Conservation (phyloP, 2,797 vertebrate genomes). For the Anabacerthia variegaticeps region DNA sequence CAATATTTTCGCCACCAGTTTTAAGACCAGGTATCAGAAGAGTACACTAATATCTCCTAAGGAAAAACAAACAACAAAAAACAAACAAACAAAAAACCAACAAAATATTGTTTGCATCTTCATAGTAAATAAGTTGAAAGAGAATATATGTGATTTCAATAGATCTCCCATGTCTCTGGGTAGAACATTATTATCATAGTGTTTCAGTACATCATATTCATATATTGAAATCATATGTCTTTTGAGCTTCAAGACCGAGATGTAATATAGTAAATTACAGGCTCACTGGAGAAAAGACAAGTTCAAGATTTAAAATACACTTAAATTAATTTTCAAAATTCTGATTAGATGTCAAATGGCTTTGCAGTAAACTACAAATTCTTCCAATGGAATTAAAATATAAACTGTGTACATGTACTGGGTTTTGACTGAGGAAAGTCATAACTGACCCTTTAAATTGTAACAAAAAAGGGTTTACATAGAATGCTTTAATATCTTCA, state of each 20-base stretch:
- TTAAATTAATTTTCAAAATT: constrained; percentile 1
- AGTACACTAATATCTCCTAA: background rate
- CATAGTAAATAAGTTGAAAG: background rate
- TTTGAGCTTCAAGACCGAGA: background rate
- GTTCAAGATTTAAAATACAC: background rate
- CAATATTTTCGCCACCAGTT: background rate
- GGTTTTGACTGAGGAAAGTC: background rate
- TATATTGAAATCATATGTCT: background rate
- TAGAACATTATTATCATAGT: background rate
- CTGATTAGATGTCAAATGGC: background rate
- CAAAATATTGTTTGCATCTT: background rate
- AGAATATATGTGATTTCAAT: background rate
- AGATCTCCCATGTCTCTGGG: background rate
- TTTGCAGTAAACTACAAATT: background rate
- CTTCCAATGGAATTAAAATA: background rate
- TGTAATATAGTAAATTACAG: background rate
- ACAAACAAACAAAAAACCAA: no score
- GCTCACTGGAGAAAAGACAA: background rate
- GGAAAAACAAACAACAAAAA: rapidly evolving
- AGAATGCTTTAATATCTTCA: constrained; percentile 1
- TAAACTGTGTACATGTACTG: background rate
- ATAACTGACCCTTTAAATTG: background rate
- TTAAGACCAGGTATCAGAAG: background rate
- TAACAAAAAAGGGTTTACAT: background rate
- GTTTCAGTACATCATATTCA: background rate